Evolutionary conservation across 2,888 invertebrate genomes (phyloP).

Genomic region (Blastobasis lacticolella): DNA sequence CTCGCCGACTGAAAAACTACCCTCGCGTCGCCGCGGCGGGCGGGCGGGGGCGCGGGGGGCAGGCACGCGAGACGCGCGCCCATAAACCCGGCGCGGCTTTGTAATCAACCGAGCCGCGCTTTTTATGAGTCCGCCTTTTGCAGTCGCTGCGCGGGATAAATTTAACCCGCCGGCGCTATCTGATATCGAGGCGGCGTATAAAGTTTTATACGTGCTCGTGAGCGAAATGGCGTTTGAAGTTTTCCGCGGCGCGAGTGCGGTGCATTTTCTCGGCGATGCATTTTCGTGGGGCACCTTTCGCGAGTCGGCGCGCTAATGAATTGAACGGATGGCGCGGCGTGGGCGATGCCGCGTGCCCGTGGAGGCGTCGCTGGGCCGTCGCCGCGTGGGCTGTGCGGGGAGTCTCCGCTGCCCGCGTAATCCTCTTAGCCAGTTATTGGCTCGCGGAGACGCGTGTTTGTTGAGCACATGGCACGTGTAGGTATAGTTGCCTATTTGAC

Average conservation of each 20-base stretch:
- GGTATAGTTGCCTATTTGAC: too few species aligned
- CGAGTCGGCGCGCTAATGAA: constrained; percentile 20
- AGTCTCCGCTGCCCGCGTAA: constrained; percentile 30
- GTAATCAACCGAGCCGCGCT: constrained; percentile 67
- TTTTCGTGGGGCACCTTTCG: constrained; percentile 9
- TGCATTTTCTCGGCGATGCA: constrained; percentile 6
- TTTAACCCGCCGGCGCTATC: constrained; percentile 46
- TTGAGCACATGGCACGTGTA: too few species aligned
- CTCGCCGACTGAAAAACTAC: constrained; percentile 65
- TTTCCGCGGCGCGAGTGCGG: constrained; percentile 1
- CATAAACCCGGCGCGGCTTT: constrained; percentile 55
- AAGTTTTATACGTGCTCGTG: constrained; percentile 17
- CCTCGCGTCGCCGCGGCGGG: constrained; percentile 47
- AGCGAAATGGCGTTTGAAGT: neutral
- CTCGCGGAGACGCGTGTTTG: neutral
- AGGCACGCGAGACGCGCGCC: constrained; percentile 39
- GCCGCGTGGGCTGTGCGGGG: constrained; percentile 12
- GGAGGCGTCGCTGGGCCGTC: too few species aligned
- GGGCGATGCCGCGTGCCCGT: constrained; percentile 11
- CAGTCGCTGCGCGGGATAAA: constrained; percentile 55
- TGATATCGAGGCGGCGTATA: constrained; percentile 42
- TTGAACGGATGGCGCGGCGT: constrained; percentile 18
- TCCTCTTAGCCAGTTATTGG: neutral
- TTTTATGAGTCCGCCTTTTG: constrained; percentile 64
- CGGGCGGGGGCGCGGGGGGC: constrained; percentile 23